Base-by-base conservation (phyloP, 2,797 vertebrate species). In the Cynodonichthys magdalenae region DNA sequence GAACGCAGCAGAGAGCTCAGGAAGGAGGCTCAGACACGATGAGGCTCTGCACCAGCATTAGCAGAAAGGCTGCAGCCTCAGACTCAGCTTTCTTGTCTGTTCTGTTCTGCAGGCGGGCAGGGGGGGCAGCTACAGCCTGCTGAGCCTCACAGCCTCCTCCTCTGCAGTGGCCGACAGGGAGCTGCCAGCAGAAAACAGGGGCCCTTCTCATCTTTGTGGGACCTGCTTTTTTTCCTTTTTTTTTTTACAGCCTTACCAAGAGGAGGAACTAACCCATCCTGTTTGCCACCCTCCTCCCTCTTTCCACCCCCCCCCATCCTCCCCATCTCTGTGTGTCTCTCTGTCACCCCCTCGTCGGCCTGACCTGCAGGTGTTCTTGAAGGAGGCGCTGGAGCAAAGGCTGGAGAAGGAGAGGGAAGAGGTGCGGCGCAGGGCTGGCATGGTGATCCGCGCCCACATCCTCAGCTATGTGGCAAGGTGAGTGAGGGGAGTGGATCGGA, bases 391-490 rank as follows among this genome's bases (percentile, higher is more conserved):
- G 91, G 94, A 95, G 87, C 93, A 94, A 86, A 92, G 87, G 74
- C 90, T 95, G 90, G 93, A 94, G 91, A 92, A 92, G 74, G 91
- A 92, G 76, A 87, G 94, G 83, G 93, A 94, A 67, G 92, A 90
- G 87, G 92, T 88, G 87, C 88, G 93, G 86, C 89, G 83, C 79
- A 77, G 86, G 82, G 94, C 94, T 74, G 95, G 94, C 79, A 88
- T 95, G 93, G 92, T 96, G 88, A 96, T 97, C 91, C 93, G 92
- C 83, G 95, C 96, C 89, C 94, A 96, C 93, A 93, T 96, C 93
- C 95, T 96, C 90, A 95, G 96, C 92, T 97, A 96, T 94, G 95
- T 95, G 92, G 94, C 95, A 93, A 96, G 96, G 96, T 97, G 90
- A 94, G 94, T 79, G 81, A n/a, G 66, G 54, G 47, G 45, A 18